These are phyloP conservation scores for Papilio helenus DNA, from an alignment of 1,140 invertebrate species.

Conservation along the genomic window DNA sequence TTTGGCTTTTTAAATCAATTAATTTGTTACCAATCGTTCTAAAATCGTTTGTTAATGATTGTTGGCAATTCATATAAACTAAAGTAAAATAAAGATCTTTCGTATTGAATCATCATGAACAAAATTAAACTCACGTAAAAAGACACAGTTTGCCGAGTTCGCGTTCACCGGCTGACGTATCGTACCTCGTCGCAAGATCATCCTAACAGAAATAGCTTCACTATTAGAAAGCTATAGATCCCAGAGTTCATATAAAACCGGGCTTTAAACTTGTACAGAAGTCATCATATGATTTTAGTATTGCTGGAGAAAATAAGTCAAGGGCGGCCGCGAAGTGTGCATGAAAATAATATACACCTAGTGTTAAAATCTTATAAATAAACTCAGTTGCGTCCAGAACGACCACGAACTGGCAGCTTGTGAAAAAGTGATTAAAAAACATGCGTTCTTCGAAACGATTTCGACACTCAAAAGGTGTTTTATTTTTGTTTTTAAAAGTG, in stretches of 20 bases:
- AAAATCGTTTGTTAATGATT: too few relatives aligned
- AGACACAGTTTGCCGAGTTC: constrained; percentile 18
- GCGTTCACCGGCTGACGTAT: constrained; percentile 20
- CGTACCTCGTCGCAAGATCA: constrained; percentile 16
- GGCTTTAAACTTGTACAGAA: not conserved
- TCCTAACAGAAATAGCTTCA: constrained; percentile 32
- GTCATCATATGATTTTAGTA: not conserved
- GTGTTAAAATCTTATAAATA: constrained; percentile 74
- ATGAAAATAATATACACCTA: constrained; percentile 69
- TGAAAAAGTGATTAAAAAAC: constrained; percentile 32
- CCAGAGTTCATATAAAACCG: constrained; percentile 1
- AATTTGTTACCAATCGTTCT: not conserved
- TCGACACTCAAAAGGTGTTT: constrained; percentile 16
- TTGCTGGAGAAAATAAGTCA: constrained; percentile 53
- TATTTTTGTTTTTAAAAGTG: constrained; percentile 13
- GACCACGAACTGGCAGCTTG: constrained; percentile 45
- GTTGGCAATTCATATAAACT: too few relatives aligned
- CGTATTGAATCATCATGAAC: not conserved
- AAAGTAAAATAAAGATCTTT: not conserved
- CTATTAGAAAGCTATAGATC: constrained; percentile 5
- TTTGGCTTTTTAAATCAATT: too few relatives aligned
- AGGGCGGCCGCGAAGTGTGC: constrained; percentile 61
- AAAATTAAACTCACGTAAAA: constrained; percentile 25
- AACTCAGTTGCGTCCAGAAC: constrained; percentile 64
- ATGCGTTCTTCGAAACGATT: constrained; percentile 8